Percentiles rank a stretch among this genome's conserved stretches.
Conservation (phyloP, 1,140 invertebrate species). For the Sitobion miscanthi region DNA sequence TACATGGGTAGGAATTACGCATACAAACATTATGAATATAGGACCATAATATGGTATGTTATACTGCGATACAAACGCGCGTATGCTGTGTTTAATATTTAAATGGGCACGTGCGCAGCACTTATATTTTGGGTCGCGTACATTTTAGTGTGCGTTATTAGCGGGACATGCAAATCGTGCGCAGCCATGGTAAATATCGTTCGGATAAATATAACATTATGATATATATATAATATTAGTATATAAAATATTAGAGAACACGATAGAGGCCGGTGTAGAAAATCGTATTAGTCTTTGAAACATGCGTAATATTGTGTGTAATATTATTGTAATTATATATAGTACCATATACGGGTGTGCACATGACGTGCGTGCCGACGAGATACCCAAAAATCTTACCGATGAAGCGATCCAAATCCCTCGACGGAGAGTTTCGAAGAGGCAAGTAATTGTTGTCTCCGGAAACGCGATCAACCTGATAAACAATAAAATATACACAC, state of each 20-base stretch:
- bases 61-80: neutral
- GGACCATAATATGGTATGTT: neutral
- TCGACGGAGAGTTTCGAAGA: constrained; percentile 14
- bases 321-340: too few species aligned
- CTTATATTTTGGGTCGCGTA: neutral
- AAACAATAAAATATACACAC: neutral
- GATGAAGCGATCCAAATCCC: constrained; percentile 42
- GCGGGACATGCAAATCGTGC: constrained; percentile 38
- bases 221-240: neutral
- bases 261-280: neutral
- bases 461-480: constrained; percentile 29
- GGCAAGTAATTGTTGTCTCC: constrained; percentile 32
- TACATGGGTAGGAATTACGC: neutral
- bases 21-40: neutral
- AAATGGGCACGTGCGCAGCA: neutral
- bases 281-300: neutral
- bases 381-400: neutral
- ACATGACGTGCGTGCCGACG: too few species aligned
- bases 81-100: neutral
- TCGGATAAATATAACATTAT: neutral
- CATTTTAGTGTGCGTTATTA: neutral
- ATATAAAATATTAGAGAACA: neutral
- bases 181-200: neutral
- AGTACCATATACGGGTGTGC: neutral
- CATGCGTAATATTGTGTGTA: neutral